Percentiles rank a stretch among this genome's conserved stretches.
Conservation (phyloP, 2,888 invertebrate species). For the Athripsodes cinereus region DNA sequence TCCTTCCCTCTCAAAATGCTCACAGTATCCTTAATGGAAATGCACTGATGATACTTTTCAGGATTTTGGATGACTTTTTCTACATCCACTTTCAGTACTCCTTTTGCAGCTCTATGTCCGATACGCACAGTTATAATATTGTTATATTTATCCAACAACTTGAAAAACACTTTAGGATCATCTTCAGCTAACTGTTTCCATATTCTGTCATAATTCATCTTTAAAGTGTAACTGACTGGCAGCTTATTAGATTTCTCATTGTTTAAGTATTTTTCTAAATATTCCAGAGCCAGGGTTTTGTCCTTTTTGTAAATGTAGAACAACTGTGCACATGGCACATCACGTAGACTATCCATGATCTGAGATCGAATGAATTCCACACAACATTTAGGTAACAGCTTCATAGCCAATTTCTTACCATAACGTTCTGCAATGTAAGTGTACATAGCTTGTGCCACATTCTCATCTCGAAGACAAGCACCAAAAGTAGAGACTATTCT, state of each 20-base stretch:
- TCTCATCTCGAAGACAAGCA: conserved; percentile 27
- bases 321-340: conserved; percentile 5
- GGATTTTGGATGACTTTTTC: not conserved
- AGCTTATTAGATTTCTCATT: not conserved
- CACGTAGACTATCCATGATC: conserved; percentile 3
- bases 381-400: conserved; percentile 31
- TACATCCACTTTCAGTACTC: not conserved
- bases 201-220: conserved; percentile 1
- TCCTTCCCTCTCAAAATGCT: conserved; percentile 15
- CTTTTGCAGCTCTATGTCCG: conserved; percentile 1
- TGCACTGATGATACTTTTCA: not conserved
- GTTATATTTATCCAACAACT: conserved; percentile 3
- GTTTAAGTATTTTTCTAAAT: conserved; percentile 29
- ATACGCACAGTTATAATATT: not conserved
- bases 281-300: conserved; percentile 31
- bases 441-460: conserved; percentile 32
- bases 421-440: conserved; percentile 25
- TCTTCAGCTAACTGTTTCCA: conserved; percentile 11
- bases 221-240: not conserved
- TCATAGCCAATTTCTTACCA: conserved; percentile 29
- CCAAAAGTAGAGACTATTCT: conserved; percentile 31
- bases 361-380: conserved; percentile 28
- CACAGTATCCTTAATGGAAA: not conserved
- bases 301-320: conserved; percentile 25
- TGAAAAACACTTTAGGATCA: conserved; percentile 13